These are phyloP conservation scores for Tetramorium alpestre DNA, from an alignment of 1,140 invertebrate genomes.

Conservation along the genomic window DNA sequence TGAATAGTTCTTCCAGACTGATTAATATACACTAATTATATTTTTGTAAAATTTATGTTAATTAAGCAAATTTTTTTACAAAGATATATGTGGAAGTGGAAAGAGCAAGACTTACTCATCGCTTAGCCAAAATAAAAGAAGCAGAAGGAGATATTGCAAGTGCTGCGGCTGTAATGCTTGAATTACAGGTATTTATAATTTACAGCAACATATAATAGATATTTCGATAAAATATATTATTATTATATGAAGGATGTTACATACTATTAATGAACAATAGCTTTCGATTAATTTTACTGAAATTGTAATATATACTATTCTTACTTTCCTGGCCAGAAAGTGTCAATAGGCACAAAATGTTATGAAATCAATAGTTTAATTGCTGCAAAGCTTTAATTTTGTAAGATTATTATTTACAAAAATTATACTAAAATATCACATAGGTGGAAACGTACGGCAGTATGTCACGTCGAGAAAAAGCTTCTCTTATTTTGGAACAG, in stretches of 20 bases:
- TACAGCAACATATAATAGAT: neutral
- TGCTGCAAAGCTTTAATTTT: no score
- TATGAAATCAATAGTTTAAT: no score
- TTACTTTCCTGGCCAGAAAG: no score
- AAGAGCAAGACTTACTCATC: constrained; percentile 97
- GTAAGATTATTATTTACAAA: neutral
- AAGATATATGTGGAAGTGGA: constrained; percentile 99
- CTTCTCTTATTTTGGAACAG: constrained; percentile 99
- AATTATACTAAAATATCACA: neutral
- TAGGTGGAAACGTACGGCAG: constrained; percentile 99
- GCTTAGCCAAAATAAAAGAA: constrained; percentile 97
- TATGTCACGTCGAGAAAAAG: constrained; percentile 99
- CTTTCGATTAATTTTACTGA: no score
- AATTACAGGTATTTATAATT: constrained; percentile 90
- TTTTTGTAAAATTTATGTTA: constrained; percentile 38
- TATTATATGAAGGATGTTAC: no score
- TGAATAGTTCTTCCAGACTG: neutral
- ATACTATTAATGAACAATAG: no score
- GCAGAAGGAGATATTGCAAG: constrained; percentile 95
- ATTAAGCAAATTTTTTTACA: constrained; percentile 56
- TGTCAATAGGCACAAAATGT: no score
- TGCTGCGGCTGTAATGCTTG: constrained; percentile 97
- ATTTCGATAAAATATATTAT: neutral
- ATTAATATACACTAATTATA: constrained; percentile 11
- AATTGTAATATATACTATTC: no score